Evolutionary conservation across 2,888 invertebrate species (phyloP), one percentile per base, ranked within the genome.

Genomic region (Pteria penguin): DNA sequence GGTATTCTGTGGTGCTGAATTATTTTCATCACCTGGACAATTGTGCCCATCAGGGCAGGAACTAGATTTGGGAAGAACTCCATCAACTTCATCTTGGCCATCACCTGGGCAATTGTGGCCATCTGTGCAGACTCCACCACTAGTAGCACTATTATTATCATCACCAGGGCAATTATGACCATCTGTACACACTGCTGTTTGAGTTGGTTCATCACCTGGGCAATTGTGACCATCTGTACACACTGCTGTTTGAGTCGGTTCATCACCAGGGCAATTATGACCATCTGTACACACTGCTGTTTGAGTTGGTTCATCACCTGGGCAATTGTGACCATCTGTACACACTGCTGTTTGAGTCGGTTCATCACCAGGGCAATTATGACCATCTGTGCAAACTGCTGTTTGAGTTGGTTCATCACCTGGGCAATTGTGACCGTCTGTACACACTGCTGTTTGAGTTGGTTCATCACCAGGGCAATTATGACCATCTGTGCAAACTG

Each of bases 81-180:
- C 57, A 29, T 77, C 68, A 32, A 73, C 60, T 62, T 79, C 82
- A 36, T 36, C 45, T 36, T 36, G 5, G 45, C 45, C 45, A 70
- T 79, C 75, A 2, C 76, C 78, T 11, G 75, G 75, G 52, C 84
- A 84, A 62, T 82, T 80, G 57, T 80, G 77, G 0, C 81, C 79
- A 72, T 78, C 82, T 24, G 80, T 74, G 26, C 82, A 82, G 14
- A 72, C 79, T 33, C 62, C 71, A 1, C 54, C 33, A n/a, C 60
- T 31, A 5, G 72, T 32, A 18, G 76, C 60, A 27, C 75, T 72
- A 31, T 45, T 22, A 52, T 61, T 32, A 54, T 76, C 79, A 71
- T 76, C 72, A n/a, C 72, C 78, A 8, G 78, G 73, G 63, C 80
- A 80, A 52, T 74, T 75, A 14, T 78, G 69, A 2, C 74, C 68